Evolutionary conservation across 1,140 invertebrate genomes (phyloP).

Genomic region (Spodoptera frugiperda): DNA sequence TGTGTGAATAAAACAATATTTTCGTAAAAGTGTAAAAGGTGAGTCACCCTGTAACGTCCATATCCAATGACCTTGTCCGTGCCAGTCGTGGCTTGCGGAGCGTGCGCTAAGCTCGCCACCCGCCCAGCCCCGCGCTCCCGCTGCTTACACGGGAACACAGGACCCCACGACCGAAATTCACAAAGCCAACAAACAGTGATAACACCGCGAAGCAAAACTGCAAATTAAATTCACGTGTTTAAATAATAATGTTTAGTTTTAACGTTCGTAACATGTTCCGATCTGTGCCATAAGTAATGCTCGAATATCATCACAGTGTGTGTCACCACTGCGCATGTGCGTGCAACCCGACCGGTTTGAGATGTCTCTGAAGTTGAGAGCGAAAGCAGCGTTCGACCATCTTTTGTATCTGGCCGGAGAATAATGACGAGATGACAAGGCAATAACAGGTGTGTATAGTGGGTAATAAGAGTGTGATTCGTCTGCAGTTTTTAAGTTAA

Average conservation of each 20-base stretch:
- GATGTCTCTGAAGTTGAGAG: constrained; percentile 37
- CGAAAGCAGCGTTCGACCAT: constrained; percentile 12
- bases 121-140: constrained; percentile 31
- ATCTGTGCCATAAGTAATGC: constrained; percentile 1
- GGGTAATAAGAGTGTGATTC: constrained; percentile 44
- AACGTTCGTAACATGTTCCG: background rate
- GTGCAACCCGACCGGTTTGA: constrained; percentile 35
- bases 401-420: constrained; percentile 37
- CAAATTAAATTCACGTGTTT: background rate
- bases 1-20: constrained; percentile 6
- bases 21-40: constrained; percentile 30
- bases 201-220: background rate
- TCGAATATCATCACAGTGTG: constrained; percentile 20
- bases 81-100: constrained; percentile 46
- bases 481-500: constrained; percentile 2
- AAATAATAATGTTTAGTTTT: constrained; percentile 8
- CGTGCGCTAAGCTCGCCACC: constrained; percentile 39
- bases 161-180: background rate
- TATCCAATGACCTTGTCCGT: constrained; percentile 41
- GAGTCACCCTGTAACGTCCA: constrained; percentile 41
- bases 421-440: constrained; percentile 23
- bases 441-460: constrained; percentile 50
- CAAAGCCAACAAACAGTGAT: constrained; percentile 2
- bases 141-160: background rate
- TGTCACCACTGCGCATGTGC: constrained; percentile 52